Evolutionary conservation across 2,113 vertebrate species (phyloP), one percentile per base, ranked within the genome.

Genomic region (Ceuthmochares aereus): DNA sequence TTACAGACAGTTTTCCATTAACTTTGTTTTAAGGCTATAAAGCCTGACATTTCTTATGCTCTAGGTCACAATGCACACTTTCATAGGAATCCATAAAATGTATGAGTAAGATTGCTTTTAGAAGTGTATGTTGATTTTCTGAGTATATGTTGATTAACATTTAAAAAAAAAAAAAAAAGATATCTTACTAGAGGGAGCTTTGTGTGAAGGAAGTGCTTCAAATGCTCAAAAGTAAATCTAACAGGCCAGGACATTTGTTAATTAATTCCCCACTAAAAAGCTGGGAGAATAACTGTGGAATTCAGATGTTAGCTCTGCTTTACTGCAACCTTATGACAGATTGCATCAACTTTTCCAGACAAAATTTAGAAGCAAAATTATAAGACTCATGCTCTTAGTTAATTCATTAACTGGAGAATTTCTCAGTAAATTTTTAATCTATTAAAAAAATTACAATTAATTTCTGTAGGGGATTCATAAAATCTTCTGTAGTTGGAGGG

Each of bases 291-390:
- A 91, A 70, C 84, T 87, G 29, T 84, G 47, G 66, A 91, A 73
- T 92, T 94, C 62, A 87, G 52, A 40, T 84, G 19, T 84, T 90
- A 87, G 34, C 30, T 90, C 29, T 93, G 73, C 64, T 77, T 85
- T 60, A 52, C 43, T 66, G 56, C 66, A 87, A 66, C 47, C 22
- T 73, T 58, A 54, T 4, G 47, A 84, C 22, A n/a, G 3, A 60
- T 36, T 60, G 40, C 60, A 81, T 95, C 45, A 89, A 15, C 27
- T 90, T 89, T 93, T 85, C 75, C 77, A 89, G n/a, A 36, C 14
- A 37, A 90, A 92, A 82, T 62, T 67, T 77, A 74, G 62, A 88
- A 49, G 40, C 8, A 22, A 83, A 73, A 78, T 73, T 59, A 79
- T 76, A 55, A 92, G 76, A 47, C 34, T 83, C 22, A 32, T 52